Evolutionary conservation across 1,140 invertebrate genomes (phyloP), one percentile per base, ranked within the genome.

Genomic region (Penaeus vannamei): DNA sequence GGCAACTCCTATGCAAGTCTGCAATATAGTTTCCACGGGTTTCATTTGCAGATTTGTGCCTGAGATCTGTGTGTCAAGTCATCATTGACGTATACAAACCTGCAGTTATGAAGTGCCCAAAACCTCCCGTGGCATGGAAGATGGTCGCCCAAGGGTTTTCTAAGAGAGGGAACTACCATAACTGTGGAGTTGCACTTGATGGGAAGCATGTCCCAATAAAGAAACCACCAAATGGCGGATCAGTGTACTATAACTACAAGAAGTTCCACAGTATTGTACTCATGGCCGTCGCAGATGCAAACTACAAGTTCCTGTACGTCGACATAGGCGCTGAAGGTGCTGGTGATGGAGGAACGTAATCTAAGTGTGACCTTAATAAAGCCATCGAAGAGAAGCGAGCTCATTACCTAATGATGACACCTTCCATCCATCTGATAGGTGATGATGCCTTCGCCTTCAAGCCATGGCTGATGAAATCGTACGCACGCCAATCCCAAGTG

Each of bases 191-290:
- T n/a, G n/a, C n/a, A n/a, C n/a, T n/a, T n/a, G n/a, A n/a, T n/a
- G n/a, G n/a, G n/a, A n/a, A n/a, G n/a, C n/a, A n/a, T n/a, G n/a
- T n/a, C n/a, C n/a, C n/a, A n/a, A n/a, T n/a, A n/a, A n/a, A n/a
- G n/a, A n/a, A n/a, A n/a, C n/a, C n/a, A n/a, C n/a, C n/a, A n/a
- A n/a, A n/a, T n/a, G n/a, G n/a, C n/a, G n/a, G n/a, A n/a, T n/a
- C n/a, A 69, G 64, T 72, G 4, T 83, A 59, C 81, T 60, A 59
- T 29, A 83, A 83, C 10, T 83, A 83, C 53, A 59, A 83, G 53
- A 12, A 19, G 32, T 83, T 83, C 81, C 53, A 59, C 81, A 59
- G 32, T 20, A 60, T 83, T 53, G 46, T 83, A 19, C n/a, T 83
- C 7, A 46, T 59, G 14, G 29, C 14, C 62, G n/a, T n/a, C n/a